Conservation (phyloP, 2,797 vertebrate genomes). For the Linurgus olivaceus region DNA sequence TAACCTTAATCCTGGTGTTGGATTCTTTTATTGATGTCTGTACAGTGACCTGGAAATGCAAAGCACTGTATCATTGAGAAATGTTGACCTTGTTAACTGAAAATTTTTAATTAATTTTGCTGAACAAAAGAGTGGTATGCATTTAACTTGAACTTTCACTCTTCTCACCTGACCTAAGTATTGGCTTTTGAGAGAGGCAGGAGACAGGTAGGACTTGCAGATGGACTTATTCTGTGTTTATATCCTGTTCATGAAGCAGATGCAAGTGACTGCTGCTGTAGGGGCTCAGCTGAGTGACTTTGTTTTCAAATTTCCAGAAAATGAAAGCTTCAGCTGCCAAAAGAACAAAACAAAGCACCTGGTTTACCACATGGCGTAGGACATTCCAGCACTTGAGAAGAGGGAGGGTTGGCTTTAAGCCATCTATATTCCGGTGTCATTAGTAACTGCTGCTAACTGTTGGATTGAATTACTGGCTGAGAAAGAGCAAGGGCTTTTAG, state of each 20-base stretch:
- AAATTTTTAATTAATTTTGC: background rate
- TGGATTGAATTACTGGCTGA: slow-evolving; percentile 60
- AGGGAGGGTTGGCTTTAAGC: slow-evolving; percentile 34
- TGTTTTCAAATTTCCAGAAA: slow-evolving; percentile 42
- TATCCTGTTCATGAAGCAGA: background rate
- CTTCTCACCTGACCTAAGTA: background rate
- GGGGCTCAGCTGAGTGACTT: background rate
- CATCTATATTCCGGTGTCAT: slow-evolving; percentile 32
- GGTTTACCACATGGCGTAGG: slow-evolving; percentile 57
- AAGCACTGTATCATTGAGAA: background rate
- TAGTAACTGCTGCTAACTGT: slow-evolving; percentile 47
- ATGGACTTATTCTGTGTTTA: background rate
- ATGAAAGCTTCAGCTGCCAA: slow-evolving; percentile 55
- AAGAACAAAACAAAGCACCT: slow-evolving; percentile 65
- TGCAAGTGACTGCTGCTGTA: background rate
- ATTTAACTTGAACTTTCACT: background rate
- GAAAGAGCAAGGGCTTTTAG: slow-evolving; percentile 56
- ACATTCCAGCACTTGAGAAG: slow-evolving; percentile 44
- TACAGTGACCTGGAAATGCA: background rate
- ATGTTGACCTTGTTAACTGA: background rate
- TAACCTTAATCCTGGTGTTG: slow-evolving; percentile 16
- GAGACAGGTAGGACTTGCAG: background rate
- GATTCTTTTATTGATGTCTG: background rate
- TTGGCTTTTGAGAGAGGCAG: background rate
- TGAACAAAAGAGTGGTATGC: background rate